Conservation (phyloP, 2,888 invertebrate genomes). For the Tanytarsus gracilentus region DNA sequence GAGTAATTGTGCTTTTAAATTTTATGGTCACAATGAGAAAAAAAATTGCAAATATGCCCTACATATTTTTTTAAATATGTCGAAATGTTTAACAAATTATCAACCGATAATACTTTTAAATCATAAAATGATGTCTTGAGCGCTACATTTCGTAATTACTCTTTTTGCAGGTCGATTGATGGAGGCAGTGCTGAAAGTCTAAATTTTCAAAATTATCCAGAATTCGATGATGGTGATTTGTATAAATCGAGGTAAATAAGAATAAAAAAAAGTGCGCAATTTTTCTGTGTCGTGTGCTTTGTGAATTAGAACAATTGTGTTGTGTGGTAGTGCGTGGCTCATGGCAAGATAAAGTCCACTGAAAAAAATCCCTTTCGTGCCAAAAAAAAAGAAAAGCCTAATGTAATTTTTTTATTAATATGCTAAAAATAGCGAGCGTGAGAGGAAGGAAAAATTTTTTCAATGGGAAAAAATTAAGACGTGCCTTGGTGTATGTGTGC, state of each 20-base stretch:
- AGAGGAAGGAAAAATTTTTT: not conserved
- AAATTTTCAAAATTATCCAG: constrained; percentile 25
- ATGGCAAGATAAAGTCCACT: too few relatives aligned
- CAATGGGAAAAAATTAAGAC: not conserved
- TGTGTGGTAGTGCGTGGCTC: too few relatives aligned
- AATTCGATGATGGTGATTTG: constrained; percentile 27
- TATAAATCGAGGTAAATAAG: constrained; percentile 17
- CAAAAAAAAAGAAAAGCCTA: too few relatives aligned
- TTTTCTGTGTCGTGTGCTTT: not conserved
- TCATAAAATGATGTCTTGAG: not conserved
- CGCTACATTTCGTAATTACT: not conserved
- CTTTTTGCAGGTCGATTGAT: constrained; percentile 24
- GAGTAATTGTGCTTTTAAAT: constrained; percentile 1
- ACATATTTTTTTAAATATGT: not conserved
- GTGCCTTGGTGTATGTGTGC: not conserved
- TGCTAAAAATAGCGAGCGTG: too few relatives aligned
- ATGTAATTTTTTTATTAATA: too few relatives aligned
- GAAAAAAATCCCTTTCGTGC: too few relatives aligned
- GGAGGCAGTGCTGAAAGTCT: constrained; percentile 18
- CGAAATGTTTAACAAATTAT: not conserved
- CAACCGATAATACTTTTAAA: not conserved
- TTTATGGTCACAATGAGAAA: not conserved
- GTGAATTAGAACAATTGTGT: too few relatives aligned
- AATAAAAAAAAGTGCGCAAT: constrained; percentile 7
- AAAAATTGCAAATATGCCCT: constrained; percentile 1